These are phyloP conservation scores for Notolabrus celidotus DNA, from an alignment of 2,797 vertebrate genomes.

Conservation along the genomic window DNA sequence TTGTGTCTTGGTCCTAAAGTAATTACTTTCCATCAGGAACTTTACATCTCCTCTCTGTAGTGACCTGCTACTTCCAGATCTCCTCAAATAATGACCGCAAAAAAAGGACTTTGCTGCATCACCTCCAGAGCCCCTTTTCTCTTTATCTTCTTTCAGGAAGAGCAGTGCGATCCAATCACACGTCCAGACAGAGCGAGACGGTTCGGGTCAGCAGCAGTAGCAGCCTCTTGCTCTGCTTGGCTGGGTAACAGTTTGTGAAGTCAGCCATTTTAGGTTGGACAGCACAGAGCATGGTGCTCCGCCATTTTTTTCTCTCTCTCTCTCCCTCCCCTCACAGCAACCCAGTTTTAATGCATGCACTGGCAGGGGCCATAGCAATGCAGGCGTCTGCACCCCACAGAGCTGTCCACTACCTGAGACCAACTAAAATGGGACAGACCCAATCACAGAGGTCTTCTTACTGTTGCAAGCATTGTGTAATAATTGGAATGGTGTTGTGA, in stretches of 20 bases:
- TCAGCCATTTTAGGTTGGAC: constrained; percentile 91
- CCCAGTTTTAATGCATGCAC: constrained; percentile 80
- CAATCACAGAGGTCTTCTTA: constrained; percentile 51
- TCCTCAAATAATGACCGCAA: constrained; percentile 38
- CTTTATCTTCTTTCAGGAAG: constrained; percentile 17
- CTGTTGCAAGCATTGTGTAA: constrained; percentile 24
- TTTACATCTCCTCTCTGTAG: constrained; percentile 4
- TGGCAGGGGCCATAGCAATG: constrained; percentile 75
- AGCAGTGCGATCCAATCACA: constrained; percentile 37
- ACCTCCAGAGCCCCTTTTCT: constrained; percentile 35
- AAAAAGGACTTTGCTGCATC: constrained; percentile 20
- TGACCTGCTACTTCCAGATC: constrained; percentile 48
- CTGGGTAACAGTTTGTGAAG: constrained; percentile 85
- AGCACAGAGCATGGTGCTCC: constrained; percentile 82
- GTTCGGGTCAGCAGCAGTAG: constrained; percentile 74
- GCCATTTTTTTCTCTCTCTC: constrained; percentile 76
- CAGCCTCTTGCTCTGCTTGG: constrained; percentile 78
- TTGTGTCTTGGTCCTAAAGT: background rate
- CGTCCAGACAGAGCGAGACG: constrained; percentile 51
- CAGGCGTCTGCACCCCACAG: constrained; percentile 67
- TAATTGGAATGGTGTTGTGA: constrained; percentile 1
- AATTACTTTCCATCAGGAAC: constrained; percentile 19
- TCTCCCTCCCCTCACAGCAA: constrained; percentile 73
- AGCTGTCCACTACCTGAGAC: constrained; percentile 70
- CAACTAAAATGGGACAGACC: constrained; percentile 52